Conservation (phyloP, 1,140 invertebrate genomes). For the Anastrepha obliqua region DNA sequence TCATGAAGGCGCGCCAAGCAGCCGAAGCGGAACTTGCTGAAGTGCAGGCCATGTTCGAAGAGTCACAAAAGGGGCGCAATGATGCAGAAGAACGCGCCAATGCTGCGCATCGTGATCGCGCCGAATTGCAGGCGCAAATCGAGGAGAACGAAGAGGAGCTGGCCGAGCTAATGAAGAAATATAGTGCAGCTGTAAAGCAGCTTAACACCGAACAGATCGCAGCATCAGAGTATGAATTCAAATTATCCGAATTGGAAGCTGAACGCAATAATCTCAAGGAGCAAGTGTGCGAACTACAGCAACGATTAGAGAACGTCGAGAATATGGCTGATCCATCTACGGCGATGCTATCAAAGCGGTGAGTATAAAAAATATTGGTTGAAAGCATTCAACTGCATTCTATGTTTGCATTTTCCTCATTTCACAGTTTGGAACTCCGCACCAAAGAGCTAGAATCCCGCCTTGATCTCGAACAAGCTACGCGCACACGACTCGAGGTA, state of each 20-base stretch:
- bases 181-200: conserved; percentile 90
- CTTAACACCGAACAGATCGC: conserved; percentile 88
- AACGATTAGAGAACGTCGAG: conserved; percentile 86
- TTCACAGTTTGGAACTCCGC: conserved; percentile 82
- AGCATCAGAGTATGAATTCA: conserved; percentile 86
- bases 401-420: not conserved
- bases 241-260: conserved; percentile 85
- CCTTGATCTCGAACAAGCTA: conserved; percentile 91
- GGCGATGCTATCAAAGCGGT: conserved; percentile 82
- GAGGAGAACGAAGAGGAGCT: conserved; percentile 95
- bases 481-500: conserved; percentile 87
- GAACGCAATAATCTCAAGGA: conserved; percentile 86
- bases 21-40: conserved; percentile 88
- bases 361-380: conserved; percentile 28
- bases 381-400: not conserved
- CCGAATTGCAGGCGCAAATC: conserved; percentile 87
- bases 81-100: conserved; percentile 89
- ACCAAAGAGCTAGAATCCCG: conserved; percentile 92
- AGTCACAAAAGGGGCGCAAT: conserved; percentile 81
- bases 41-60: conserved; percentile 86
- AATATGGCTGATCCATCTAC: conserved; percentile 85
- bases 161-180: conserved; percentile 93
- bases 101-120: conserved; percentile 83
- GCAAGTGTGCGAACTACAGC: conserved; percentile 84
- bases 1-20: conserved; percentile 88